Conservation (phyloP, 37 sponge, comb jelly and placozoan species). For the Mnemiopsis leidyi region DNA sequence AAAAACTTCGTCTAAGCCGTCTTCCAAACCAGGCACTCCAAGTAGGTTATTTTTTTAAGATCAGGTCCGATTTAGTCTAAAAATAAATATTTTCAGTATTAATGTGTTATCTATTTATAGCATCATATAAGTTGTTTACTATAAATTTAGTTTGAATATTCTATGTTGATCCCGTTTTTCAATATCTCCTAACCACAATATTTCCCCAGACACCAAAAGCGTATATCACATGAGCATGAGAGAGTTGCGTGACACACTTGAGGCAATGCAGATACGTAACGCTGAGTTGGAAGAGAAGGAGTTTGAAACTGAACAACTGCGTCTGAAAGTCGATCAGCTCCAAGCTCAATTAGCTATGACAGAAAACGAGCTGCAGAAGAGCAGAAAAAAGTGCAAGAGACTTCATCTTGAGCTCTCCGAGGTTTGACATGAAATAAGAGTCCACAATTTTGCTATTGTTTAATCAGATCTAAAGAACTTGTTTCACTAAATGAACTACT, state of each 20-base stretch:
- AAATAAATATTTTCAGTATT: no score
- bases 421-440: background rate
- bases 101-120: background rate
- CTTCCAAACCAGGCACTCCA: conserved; percentile 36
- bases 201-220: background rate
- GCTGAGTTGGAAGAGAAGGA: conserved; percentile 58
- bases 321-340: conserved; percentile 14
- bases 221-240: conserved; percentile 64
- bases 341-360: conserved; percentile 21
- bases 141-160: background rate
- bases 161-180: no score
- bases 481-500: no score
- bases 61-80: no score
- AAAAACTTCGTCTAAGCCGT: background rate
- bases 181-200: no score
- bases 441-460: no score
- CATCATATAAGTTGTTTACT: background rate
- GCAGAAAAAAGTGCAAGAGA: conserved; percentile 57
- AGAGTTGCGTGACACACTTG: conserved; percentile 36
- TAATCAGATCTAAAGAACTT: no score
- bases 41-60: conserved; percentile 3
- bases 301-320: conserved; percentile 10
- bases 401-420: conserved; percentile 30
- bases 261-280: conserved; percentile 15
- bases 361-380: background rate